Conservation (phyloP, 2,797 vertebrate species). For the Cephalopachus bancanus region DNA sequence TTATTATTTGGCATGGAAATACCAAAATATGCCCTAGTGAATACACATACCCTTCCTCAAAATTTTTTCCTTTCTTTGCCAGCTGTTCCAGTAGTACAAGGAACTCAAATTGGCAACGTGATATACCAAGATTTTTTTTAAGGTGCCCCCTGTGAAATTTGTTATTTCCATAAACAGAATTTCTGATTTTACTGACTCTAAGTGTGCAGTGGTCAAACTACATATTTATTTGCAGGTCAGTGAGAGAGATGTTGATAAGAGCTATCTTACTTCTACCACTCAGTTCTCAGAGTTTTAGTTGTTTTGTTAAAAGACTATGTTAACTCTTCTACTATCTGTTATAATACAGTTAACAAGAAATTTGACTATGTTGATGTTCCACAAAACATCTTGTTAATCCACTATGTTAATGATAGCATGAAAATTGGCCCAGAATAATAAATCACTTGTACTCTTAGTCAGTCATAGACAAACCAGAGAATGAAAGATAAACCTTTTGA, state of each 20-base stretch:
- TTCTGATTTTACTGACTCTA: neutral
- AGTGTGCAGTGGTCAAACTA: neutral
- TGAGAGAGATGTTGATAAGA: neutral
- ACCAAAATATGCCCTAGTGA: neutral
- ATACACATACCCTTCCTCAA: too few relatives aligned
- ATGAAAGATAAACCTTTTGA: neutral
- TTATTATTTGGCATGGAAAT: neutral
- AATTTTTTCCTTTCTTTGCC: neutral
- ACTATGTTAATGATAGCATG: neutral
- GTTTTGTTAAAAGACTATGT: neutral
- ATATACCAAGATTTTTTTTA: neutral
- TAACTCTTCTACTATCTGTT: neutral
- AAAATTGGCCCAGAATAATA: neutral
- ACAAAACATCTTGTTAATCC: neutral
- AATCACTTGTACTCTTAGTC: neutral
- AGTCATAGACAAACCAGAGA: neutral
- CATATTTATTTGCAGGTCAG: neutral
- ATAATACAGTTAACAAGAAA: neutral
- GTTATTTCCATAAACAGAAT: neutral
- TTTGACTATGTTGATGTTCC: neutral
- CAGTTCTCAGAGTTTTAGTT: neutral
- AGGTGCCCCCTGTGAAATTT: neutral
- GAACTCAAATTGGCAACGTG: neutral
- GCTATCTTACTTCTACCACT: neutral
- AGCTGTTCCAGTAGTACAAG: rapidly evolving